Percentiles rank a stretch among this genome's conserved stretches.
phyloP scores from a whole-genome alignment of 2,888 invertebrate genomes.

The Orgyia antiqua region DNA sequence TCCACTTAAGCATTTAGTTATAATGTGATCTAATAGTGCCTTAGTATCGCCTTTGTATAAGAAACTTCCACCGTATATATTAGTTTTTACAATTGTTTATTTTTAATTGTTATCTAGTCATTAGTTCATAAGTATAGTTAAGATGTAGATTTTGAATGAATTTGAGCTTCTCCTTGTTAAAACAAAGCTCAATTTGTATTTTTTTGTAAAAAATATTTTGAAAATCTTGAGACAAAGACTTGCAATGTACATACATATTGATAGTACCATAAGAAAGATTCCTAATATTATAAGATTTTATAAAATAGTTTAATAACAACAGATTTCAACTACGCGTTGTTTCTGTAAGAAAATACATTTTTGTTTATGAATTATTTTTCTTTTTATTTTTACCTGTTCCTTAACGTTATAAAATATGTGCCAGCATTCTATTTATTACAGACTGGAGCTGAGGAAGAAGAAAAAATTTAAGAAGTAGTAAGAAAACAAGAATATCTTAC shows the following conservation, averaged over 20 bases:
- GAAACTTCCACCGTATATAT: slow-evolving; percentile 50
- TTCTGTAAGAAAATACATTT: slow-evolving; percentile 42
- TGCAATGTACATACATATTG: slow-evolving; percentile 51
- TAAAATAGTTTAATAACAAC: slow-evolving; percentile 40
- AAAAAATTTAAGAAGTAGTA: too few species aligned
- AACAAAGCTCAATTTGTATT: slow-evolving; percentile 5
- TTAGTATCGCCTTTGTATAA: slow-evolving; percentile 55
- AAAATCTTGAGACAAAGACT: slow-evolving; percentile 65
- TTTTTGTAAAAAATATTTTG: slow-evolving; percentile 21
- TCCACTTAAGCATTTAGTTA: slow-evolving; percentile 65
- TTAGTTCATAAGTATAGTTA: slow-evolving; percentile 49
- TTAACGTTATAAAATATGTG: too few species aligned
- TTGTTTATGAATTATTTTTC: slow-evolving; percentile 17
- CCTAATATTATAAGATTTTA: slow-evolving; percentile 67
- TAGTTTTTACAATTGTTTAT: slow-evolving; percentile 43
- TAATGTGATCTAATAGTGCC: slow-evolving; percentile 63
- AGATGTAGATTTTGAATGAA: slow-evolving; percentile 18
- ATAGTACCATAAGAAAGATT: slow-evolving; percentile 71
- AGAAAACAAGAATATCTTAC: too few species aligned
- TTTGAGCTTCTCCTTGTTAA: slow-evolving; percentile 4
- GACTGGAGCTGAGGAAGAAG: too few species aligned
- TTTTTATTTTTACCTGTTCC: slow-evolving; percentile 6
- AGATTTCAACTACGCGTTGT: slow-evolving; percentile 40
- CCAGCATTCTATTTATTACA: too few species aligned
- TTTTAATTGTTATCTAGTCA: slow-evolving; percentile 71